Evolutionary conservation across 2,888 invertebrate genomes (phyloP).

Genomic region (Sthenelais limicola): DNA sequence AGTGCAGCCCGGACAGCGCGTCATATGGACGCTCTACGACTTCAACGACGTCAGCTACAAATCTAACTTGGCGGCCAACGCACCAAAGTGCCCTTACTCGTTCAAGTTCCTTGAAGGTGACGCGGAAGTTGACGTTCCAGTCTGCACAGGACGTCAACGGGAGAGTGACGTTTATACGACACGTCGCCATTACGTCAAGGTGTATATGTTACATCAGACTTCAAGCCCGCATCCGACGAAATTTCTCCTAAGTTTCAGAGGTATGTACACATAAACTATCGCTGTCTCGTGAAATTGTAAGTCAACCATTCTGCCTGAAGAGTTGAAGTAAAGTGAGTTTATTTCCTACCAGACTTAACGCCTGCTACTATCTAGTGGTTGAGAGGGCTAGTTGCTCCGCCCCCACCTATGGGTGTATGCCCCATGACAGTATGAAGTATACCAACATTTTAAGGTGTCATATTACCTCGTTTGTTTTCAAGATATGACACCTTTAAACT

Average conservation of each 20-base stretch:
- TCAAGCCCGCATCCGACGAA: constrained; percentile 7
- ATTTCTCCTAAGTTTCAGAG: constrained; percentile 26
- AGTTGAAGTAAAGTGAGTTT: too few relatives aligned
- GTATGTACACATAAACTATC: background rate
- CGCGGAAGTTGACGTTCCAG: constrained; percentile 18
- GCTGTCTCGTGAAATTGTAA: background rate
- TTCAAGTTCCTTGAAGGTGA: constrained; percentile 30
- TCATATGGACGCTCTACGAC: constrained; percentile 32
- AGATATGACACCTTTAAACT: too few relatives aligned
- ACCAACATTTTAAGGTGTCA: too few relatives aligned
- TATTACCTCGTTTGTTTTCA: too few relatives aligned
- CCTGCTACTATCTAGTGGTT: too few relatives aligned
- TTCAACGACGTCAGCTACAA: constrained; percentile 33
- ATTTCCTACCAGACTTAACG: too few relatives aligned
- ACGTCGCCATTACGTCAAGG: constrained; percentile 19
- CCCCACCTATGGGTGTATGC: too few relatives aligned
- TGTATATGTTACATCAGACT: constrained; percentile 22
- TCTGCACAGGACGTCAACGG: constrained; percentile 34
- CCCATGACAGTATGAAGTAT: too few relatives aligned
- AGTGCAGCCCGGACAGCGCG: constrained; percentile 32
- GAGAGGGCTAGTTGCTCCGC: too few relatives aligned
- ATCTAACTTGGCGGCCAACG: constrained; percentile 20
- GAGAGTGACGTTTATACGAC: constrained; percentile 34
- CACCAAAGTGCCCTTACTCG: constrained; percentile 23
- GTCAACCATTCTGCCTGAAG: too few relatives aligned